phyloP scores from a whole-genome alignment of 2,888 invertebrate genomes.

The Corbicula japonica region DNA sequence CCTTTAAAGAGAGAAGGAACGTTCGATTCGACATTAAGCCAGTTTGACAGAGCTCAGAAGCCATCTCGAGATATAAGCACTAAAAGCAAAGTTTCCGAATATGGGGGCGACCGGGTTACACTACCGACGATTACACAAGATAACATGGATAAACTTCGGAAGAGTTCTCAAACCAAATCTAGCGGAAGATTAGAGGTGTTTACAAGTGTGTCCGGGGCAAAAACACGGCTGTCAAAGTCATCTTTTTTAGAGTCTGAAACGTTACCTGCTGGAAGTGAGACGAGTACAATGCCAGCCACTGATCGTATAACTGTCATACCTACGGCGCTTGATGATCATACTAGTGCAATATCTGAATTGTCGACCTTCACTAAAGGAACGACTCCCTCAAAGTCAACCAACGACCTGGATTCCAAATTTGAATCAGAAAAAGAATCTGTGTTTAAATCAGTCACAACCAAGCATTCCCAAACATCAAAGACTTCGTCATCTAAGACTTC shows the following conservation, averaged over 20 bases:
- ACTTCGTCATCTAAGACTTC: constrained; percentile 3
- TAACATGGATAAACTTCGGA: background rate
- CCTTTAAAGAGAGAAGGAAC: constrained; percentile 29
- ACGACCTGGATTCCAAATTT: constrained; percentile 11
- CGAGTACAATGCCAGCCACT: background rate
- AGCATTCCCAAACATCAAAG: background rate
- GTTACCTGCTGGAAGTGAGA: background rate
- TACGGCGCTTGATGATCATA: constrained; percentile 19
- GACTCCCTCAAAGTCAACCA: constrained; percentile 11
- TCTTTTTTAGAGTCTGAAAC: background rate
- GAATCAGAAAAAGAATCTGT: constrained; percentile 2
- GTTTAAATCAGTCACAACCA: background rate
- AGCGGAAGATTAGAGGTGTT: background rate
- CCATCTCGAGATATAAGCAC: background rate
- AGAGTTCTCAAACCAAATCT: no score
- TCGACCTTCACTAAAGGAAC: constrained; percentile 35
- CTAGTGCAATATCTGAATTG: constrained; percentile 26
- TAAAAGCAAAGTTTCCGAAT: background rate
- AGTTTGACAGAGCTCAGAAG: background rate
- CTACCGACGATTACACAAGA: constrained; percentile 10
- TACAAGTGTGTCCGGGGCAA: background rate
- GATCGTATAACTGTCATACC: constrained; percentile 38
- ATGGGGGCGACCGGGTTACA: background rate
- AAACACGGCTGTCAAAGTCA: constrained; percentile 5
- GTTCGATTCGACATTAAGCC: constrained; percentile 29